These are phyloP conservation scores for Sturnus vulgaris DNA, from an alignment of 2,113 vertebrate species.

Conservation along the genomic window DNA sequence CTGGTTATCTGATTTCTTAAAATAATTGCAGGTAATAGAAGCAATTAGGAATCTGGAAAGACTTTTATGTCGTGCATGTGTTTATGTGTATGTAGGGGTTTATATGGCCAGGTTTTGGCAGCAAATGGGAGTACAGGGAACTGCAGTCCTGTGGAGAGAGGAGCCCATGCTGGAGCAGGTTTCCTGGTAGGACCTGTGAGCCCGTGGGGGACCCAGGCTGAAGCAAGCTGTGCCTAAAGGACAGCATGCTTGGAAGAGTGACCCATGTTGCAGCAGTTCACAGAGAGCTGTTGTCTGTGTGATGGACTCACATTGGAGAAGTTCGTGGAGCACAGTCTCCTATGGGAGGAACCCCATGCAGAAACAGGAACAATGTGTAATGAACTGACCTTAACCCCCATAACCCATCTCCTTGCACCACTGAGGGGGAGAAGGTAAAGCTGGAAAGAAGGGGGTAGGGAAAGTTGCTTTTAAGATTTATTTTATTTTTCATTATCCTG, in stretches of 20 bases:
- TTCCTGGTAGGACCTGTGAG: neutral
- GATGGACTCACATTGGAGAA: neutral
- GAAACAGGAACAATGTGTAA: neutral
- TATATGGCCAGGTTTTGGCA: neutral
- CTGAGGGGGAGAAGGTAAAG: neutral
- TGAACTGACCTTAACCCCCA: neutral
- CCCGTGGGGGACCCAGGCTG: fast-evolving
- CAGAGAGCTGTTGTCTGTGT: neutral
- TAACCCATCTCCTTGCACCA: no score
- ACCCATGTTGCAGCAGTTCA: neutral
- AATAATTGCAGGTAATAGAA: neutral
- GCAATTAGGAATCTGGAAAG: neutral
- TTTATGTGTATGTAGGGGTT: neutral
- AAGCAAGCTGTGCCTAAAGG: neutral
- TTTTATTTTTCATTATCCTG: neutral
- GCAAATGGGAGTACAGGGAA: neutral
- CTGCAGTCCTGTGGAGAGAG: neutral
- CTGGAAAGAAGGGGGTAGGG: neutral
- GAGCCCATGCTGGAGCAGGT: neutral
- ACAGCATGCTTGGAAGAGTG: no score
- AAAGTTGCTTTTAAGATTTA: neutral
- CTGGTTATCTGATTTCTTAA: neutral
- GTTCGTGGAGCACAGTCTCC: neutral
- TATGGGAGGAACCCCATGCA: neutral
- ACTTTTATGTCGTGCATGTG: neutral